These are phyloP conservation scores for Bembecia ichneumoniformis DNA, from an alignment of 2,888 invertebrate species.

Conservation along the genomic window DNA sequence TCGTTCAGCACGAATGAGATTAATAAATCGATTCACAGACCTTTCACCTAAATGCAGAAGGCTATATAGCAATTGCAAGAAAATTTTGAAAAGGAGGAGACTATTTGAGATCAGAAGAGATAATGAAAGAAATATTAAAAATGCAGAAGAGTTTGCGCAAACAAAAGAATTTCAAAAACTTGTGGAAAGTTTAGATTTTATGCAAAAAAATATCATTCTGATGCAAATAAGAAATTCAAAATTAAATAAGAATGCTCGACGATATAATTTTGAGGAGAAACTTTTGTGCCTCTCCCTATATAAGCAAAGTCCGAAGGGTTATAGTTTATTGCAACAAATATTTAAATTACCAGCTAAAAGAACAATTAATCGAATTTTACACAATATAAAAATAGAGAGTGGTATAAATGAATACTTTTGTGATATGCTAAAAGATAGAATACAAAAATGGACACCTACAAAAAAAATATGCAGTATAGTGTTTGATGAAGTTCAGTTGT, in stretches of 20 bases:
- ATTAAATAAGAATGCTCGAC: background rate
- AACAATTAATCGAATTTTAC: slow-evolving; percentile 4
- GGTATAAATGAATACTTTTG: background rate
- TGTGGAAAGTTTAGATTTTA: background rate
- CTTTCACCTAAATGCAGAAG: background rate
- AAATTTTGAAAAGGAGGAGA: background rate
- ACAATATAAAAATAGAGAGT: background rate
- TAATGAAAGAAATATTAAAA: background rate
- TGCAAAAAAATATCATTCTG: background rate
- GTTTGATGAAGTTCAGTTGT: background rate
- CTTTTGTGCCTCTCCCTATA: slow-evolving; percentile 7
- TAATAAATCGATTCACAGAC: too few relatives aligned
- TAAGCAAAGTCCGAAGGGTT: slow-evolving; percentile 11
- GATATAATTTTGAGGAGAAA: slow-evolving; percentile 7
- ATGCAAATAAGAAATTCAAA: background rate
- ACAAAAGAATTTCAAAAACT: background rate
- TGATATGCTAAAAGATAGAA: background rate
- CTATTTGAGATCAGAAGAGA: background rate
- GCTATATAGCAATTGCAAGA: background rate
- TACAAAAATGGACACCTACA: background rate
- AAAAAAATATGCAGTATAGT: background rate
- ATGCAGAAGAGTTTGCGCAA: background rate
- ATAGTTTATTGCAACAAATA: slow-evolving; percentile 5
- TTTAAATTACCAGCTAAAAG: slow-evolving; percentile 9
- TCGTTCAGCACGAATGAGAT: too few relatives aligned